Percentiles rank a stretch among this genome's conserved stretches.
These are phyloP conservation scores for Gerris buenoi DNA, from an alignment of 1,140 invertebrate species.

Conservation along the genomic window DNA sequence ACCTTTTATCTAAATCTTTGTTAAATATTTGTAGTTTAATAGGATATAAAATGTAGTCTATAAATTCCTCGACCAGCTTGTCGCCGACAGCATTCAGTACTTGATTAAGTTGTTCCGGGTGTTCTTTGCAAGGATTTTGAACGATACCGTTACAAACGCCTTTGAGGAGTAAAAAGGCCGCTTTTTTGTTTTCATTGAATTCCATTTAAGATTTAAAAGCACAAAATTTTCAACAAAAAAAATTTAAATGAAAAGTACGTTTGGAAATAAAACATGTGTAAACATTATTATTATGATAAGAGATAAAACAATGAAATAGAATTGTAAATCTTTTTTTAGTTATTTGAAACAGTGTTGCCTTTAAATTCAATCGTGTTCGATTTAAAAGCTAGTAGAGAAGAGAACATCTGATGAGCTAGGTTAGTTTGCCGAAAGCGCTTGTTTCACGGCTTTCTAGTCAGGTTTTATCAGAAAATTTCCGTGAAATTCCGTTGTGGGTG, in stretches of 20 bases:
- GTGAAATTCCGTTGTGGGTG: neutral
- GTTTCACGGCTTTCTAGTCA: neutral
- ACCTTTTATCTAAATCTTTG: neutral
- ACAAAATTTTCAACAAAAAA: neutral
- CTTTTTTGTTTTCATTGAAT: neutral
- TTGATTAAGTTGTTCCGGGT: neutral
- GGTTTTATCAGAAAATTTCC: neutral
- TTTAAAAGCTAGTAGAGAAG: neutral
- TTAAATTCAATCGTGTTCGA: neutral
- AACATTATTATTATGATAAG: no score
- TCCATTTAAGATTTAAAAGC: neutral
- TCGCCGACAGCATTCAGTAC: neutral
- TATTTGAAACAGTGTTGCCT: neutral
- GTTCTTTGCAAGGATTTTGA: neutral
- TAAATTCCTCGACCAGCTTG: neutral
- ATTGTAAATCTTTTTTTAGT: neutral
- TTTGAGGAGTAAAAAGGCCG: neutral
- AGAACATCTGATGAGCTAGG: neutral
- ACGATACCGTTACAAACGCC: neutral
- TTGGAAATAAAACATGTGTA: neutral
- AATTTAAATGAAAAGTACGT: neutral
- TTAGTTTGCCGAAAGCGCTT: neutral
- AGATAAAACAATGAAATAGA: no score
- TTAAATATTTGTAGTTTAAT: neutral
- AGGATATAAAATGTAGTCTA: neutral